A percentile compares a stretch with the other conserved stretches of the same genome.
phyloP scores from a whole-genome alignment of 2,113 vertebrate species.

The Perccottus glenii region DNA sequence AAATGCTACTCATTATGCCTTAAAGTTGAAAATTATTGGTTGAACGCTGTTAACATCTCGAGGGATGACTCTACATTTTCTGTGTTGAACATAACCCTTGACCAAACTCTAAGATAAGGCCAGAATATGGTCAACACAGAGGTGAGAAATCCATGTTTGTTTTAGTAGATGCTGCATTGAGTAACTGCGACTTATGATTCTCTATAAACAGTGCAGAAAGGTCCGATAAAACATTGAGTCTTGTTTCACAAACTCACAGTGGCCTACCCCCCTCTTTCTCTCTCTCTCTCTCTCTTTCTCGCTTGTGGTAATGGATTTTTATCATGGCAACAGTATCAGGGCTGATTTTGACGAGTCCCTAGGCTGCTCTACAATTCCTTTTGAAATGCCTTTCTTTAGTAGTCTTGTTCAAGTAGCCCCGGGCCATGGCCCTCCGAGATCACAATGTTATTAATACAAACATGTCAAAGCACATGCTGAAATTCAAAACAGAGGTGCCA shows the following conservation, averaged over 20 bases:
- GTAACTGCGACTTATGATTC: neutral
- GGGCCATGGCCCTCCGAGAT: conserved; percentile 84
- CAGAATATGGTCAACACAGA: neutral
- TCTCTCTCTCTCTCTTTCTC: conserved; percentile 56
- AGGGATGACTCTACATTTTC: too few relatives aligned
- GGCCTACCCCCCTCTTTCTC: too few relatives aligned
- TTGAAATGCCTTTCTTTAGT: conserved; percentile 84
- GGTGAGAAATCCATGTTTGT: neutral
- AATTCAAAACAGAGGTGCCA: conserved; percentile 83
- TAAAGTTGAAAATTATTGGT: too few relatives aligned
- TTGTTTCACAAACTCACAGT: too few relatives aligned
- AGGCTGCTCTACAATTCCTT: conserved; percentile 84
- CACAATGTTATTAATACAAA: conserved; percentile 86
- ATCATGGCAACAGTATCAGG: conserved; percentile 79
- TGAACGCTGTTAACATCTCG: too few relatives aligned
- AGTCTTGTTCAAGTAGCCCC: conserved; percentile 82
- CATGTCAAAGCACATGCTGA: conserved; percentile 83
- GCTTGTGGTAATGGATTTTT: conserved; percentile 83
- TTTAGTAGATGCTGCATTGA: too few relatives aligned
- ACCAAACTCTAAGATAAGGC: neutral
- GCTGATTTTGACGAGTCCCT: conserved; percentile 83
- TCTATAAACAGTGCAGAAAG: neutral
- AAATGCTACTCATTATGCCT: too few relatives aligned
- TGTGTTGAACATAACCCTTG: neutral
- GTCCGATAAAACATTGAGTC: neutral